Evolutionary conservation across 2,113 vertebrate species (phyloP).

Genomic region (Gobius niger): DNA sequence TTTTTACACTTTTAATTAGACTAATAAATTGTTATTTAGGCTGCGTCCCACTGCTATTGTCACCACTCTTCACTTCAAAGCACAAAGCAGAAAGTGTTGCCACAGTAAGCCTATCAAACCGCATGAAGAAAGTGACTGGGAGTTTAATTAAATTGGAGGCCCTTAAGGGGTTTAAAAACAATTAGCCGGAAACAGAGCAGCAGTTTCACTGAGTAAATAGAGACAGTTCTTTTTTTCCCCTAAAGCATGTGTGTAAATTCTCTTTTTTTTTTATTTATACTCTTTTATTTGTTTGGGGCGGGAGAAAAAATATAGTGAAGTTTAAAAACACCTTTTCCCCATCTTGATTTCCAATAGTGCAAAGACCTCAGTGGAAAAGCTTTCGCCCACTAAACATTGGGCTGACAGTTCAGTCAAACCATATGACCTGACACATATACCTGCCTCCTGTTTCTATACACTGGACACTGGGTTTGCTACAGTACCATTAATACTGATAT

Average conservation of each 20-base stretch:
- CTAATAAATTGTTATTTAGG: conserved; percentile 19
- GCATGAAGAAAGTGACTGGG: conserved; percentile 22
- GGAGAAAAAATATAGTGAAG: too few species aligned
- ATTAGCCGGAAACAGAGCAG: conserved; percentile 19
- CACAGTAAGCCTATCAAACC: conserved; percentile 58
- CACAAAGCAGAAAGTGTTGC: conserved; percentile 49
- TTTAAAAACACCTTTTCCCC: too few species aligned
- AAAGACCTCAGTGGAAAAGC: too few species aligned
- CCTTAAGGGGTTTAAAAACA: conserved; percentile 47
- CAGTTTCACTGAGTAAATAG: conserved; percentile 9
- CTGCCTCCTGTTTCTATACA: too few species aligned
- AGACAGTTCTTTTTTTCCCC: not conserved
- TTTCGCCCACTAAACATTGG: too few species aligned
- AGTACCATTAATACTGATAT: too few species aligned
- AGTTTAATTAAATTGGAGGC: conserved; percentile 29
- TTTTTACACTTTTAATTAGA: conserved; percentile 8
- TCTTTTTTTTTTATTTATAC: not conserved
- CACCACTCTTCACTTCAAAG: conserved; percentile 34
- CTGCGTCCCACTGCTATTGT: conserved; percentile 18
- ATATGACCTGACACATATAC: too few species aligned
- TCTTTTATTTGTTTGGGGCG: too few species aligned
- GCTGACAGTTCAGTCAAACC: too few species aligned
- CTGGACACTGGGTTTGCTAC: too few species aligned
- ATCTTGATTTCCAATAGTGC: too few species aligned
- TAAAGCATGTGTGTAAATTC: not conserved